Evolutionary conservation across 2,888 invertebrate genomes (phyloP).

Genomic region (Ischnura elegans): DNA sequence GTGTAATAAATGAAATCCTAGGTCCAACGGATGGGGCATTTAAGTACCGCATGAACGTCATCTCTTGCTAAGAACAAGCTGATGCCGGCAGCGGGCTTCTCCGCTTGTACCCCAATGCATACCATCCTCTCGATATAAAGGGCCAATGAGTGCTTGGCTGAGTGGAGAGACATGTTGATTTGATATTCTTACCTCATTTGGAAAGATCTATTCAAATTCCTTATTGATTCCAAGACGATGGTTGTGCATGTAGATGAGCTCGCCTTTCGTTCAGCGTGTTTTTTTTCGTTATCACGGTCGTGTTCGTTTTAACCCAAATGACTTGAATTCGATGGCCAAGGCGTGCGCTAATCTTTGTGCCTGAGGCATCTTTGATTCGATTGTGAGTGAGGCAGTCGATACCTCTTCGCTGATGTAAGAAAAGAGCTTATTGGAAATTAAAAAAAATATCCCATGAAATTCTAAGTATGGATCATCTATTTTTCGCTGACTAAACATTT

Average conservation of each 20-base stretch:
- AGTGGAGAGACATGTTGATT: no score
- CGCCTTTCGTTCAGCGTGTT: not conserved
- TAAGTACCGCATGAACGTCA: no score
- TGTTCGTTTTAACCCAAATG: not conserved
- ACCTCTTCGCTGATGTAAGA: not conserved
- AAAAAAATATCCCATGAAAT: no score
- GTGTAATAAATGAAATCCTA: no score
- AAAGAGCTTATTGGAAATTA: not conserved
- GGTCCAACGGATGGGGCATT: no score
- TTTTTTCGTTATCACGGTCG: not conserved
- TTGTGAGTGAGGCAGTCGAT: not conserved
- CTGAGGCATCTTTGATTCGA: not conserved
- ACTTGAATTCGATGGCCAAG: not conserved
- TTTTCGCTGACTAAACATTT: no score
- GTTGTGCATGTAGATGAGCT: not conserved
- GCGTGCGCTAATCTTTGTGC: not conserved
- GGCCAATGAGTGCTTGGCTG: no score
- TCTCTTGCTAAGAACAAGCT: no score
- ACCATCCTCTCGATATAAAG: no score
- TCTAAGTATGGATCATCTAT: no score
- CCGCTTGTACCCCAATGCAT: no score
- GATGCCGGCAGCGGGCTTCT: no score
- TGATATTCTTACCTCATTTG: not conserved
- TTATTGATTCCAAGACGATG: not conserved
- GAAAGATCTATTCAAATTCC: slow-evolving; percentile 14